Conservation (phyloP, 2,113 vertebrate genomes). For the Nycticebus coucang region DNA sequence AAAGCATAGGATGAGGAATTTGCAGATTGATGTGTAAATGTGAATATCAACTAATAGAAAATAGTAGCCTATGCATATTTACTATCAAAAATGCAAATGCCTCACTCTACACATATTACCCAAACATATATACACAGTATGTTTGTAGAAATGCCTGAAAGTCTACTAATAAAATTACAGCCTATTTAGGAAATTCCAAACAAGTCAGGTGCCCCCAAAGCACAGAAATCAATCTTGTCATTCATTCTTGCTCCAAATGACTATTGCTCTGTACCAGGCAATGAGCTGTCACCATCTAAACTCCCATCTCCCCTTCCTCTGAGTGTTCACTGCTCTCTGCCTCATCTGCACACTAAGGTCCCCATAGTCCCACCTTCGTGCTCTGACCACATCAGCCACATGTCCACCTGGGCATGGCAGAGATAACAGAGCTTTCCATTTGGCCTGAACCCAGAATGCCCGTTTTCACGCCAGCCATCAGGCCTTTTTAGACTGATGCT, state of each 20-base stretch:
- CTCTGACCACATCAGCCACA: neutral
- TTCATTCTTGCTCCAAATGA: neutral
- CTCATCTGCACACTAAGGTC: neutral
- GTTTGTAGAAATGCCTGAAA: slow-evolving; percentile 76
- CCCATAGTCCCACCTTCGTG: neutral
- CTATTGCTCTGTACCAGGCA: neutral
- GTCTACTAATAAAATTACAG: slow-evolving; percentile 55
- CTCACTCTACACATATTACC: slow-evolving; percentile 73
- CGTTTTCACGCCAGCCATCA: neutral
- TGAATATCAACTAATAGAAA: slow-evolving; percentile 67
- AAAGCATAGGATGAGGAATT: slow-evolving; percentile 77
- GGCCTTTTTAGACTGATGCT: neutral
- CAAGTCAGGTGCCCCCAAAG: neutral
- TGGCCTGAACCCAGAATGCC: neutral
- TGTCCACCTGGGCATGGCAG: neutral
- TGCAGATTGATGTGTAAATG: slow-evolving; percentile 80
- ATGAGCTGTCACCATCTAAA: neutral
- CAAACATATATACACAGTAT: slow-evolving; percentile 82
- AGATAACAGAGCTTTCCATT: neutral
- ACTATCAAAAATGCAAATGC: slow-evolving; percentile 78
- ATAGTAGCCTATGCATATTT: slow-evolving; percentile 66
- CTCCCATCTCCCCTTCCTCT: neutral
- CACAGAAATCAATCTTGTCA: neutral
- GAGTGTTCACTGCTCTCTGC: neutral
- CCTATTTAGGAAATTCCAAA: slow-evolving; percentile 33